Percentiles rank a stretch among this genome's conserved stretches.
phyloP scores from a whole-genome alignment of 2,797 vertebrate genomes.

The Austrolebias charrua region DNA sequence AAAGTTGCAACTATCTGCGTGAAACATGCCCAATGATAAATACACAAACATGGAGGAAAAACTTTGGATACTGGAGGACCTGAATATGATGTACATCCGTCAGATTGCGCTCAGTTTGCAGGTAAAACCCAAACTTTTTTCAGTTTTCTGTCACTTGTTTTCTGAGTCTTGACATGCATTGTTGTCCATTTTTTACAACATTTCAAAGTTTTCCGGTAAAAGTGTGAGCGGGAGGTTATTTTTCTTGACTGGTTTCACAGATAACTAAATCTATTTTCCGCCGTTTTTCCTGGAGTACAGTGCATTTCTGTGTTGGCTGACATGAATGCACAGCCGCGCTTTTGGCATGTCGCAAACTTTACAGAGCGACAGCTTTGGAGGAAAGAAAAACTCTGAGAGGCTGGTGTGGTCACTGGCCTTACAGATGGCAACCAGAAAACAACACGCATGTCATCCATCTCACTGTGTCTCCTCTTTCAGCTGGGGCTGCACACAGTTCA shows the following conservation, averaged over 20 bases:
- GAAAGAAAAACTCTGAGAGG: conserved; percentile 10
- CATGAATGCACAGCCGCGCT: conserved; percentile 54
- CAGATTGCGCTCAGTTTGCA: conserved; percentile 94
- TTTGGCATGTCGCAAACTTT: conserved; percentile 39
- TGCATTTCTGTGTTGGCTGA: conserved; percentile 30
- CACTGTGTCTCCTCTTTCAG: conserved; percentile 40
- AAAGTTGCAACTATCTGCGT: conserved; percentile 19
- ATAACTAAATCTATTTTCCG: conserved; percentile 25
- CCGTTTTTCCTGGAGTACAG: conserved; percentile 19
- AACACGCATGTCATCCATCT: conserved; percentile 52
- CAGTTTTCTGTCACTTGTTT: background rate
- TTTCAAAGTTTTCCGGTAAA: background rate
- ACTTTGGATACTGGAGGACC: conserved; percentile 91
- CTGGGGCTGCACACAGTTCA: conserved; percentile 60
- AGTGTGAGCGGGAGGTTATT: background rate
- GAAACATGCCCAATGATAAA: conserved; percentile 77
- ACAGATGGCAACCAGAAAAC: conserved; percentile 66
- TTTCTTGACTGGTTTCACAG: background rate
- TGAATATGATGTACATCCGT: conserved; percentile 97
- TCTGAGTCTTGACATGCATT: background rate
- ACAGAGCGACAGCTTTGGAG: conserved; percentile 35
- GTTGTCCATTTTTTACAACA: background rate
- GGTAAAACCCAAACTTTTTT: conserved; percentile 71
- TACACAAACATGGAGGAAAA: conserved; percentile 89
- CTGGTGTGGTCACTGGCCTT: conserved; percentile 45